Base-by-base conservation (phyloP, 2,888 invertebrate genomes). In the Atherix ibis region DNA sequence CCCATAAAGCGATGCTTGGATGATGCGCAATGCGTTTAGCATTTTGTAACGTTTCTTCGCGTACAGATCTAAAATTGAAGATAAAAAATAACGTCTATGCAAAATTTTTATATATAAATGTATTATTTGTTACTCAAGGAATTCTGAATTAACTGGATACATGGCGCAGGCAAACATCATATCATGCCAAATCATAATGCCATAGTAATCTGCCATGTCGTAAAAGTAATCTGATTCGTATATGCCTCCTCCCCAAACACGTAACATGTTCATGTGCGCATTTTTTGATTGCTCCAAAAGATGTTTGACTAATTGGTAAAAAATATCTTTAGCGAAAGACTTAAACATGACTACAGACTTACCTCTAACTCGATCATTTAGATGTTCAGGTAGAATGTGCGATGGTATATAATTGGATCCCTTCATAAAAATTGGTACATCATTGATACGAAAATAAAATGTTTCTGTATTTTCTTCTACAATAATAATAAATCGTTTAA, bases 181-280 rank as follows among this genome's bases (percentile, higher is more conserved):
- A 58, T 98, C 97, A 58, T 98, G 95, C 95, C 95, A 98, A 35
- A 98, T 76, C 48, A 97, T 66, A 30, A 97, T 78, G 2, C 97
- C 97, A 32, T 82, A 64, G 50, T 80, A 70, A 53, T 97, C 94
- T 35, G 91, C 87, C 22, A 77, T 55, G 41, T 76, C 66, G 55
- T 97, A 98, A 58, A 97, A 94, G 37, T 71, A 68, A 45, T 94
- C 84, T 0, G 79, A 76, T 53, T 95, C 95, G 50, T 95, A 98
- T 1, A 88, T 64, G 1, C 94, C 97, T n/a, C 97, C 97, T 17
- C 97, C 97, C 97, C 97, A 98, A 2, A 97, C 84, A n/a, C 97
- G 68, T 10, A 97, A 61, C 76, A 88, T 85, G 49, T 87, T 84
- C 83, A 92, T 89, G 52, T 94, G 73, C 0, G 78, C 75, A 6